Evolutionary conservation across 1,140 invertebrate species (phyloP), one percentile per base, ranked within the genome.

Genomic region (Leptinotarsa undecemlineata): DNA sequence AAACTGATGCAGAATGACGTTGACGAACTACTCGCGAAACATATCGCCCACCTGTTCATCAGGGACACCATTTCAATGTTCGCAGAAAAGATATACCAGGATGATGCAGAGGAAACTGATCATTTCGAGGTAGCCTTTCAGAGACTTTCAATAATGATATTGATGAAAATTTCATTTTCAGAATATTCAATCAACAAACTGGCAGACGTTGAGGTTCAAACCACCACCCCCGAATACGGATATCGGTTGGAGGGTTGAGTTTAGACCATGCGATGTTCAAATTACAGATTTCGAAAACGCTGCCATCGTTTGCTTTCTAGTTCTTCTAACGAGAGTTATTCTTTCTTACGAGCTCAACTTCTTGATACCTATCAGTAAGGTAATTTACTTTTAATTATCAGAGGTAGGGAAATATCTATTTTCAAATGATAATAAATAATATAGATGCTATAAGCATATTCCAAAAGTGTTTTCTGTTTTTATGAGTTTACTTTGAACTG

Each of bases 141-240:
- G 99, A 86, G 98, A 98, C 85, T 88, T 99, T 15, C 84, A 98
- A 42, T 42, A 42, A 42, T 42, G 33, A 42, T 42, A 42, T 11
- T 42, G 33, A 42, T 11, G 8, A 11, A 42, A 42, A 11, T 42
- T 11, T 3, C 33, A 42, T 42, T 87, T 88, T 26, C 83, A 97
- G 95, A 99, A 99, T 84, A 98, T 99, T 80, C 98, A 99, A 86
- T 99, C 97, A 1, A 99, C 98, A 8, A 99, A 99, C 87, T 99
- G 98, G 98, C 98, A 99, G 88, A 98, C 98, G 11, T 99, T 99
- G 98, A 90, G 98, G 17, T 99, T 99, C 86, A 99, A 99, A 86
- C 96, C 97, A 63, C 98, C 98, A 72, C 95, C 96, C 23, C 93
- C 94, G 1, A 93, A 97, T 83, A 97, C 96, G 13, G 91, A 93